Evolutionary conservation across 2,888 invertebrate species (phyloP), one percentile per base, ranked within the genome.

Genomic region (Dugesia japonica): DNA sequence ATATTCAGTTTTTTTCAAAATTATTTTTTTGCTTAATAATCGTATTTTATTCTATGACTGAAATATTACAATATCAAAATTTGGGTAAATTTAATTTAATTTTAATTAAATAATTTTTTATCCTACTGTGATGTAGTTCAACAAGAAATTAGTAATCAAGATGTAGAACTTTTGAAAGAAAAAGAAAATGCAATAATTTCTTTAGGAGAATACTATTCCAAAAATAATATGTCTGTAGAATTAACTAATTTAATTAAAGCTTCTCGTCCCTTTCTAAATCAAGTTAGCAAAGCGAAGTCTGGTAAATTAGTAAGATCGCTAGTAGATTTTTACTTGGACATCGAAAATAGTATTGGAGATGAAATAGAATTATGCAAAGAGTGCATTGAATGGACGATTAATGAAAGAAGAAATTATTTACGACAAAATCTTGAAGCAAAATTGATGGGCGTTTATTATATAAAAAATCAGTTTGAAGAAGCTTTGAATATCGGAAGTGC

Each of bases 321-420:
- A 81, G 95, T 98, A 15, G 98, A 99, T 85, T 90, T 94, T 87
- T 98, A 98, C 86, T 87, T 98, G 81, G 95, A 94, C 84, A 89
- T 98, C 86, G 94, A 97, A 85, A 94, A 94, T 79, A 92, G 91
- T 74, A 94, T 93, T 79, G 95, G 95, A 75, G 92, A 92, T 79
- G 94, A 94, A 87, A 88, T 87, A 77, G 84, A 86, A 26, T 81
- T 88, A 71, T 87, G 87, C 79, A 82, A 86, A 87, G 97, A 99
- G 86, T 97, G 95, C 86, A 99, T 99, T 86, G 92, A 94, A 86
- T 98, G 98, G 98, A 94, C 98, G 31, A 94, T 94, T 84, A 91
- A 92, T 83, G 97, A 99, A 85, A 90, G 94, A 80, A 89, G 98
- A 80, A 95, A 94, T 26, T 99, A 97, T 86, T 86, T 99, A 79